A percentile compares a stretch with the other conserved stretches of the same genome.
Conservation (phyloP, 2,888 invertebrate genomes). For the Oligia latruncula region DNA sequence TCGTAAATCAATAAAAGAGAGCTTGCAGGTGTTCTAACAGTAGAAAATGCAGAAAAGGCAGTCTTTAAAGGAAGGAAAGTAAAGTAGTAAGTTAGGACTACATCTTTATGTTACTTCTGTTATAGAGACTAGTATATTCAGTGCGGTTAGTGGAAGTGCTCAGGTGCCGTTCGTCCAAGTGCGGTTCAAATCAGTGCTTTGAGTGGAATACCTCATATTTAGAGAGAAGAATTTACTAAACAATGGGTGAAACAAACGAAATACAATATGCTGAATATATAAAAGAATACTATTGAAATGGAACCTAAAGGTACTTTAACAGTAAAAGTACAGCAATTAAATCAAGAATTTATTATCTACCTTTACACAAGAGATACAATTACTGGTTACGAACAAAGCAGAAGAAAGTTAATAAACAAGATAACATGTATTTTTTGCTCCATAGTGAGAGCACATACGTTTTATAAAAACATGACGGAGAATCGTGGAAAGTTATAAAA, state of each 20-base stretch:
- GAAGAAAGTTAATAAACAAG: slow-evolving; percentile 59
- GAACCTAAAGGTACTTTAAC: background rate
- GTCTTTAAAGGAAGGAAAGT: background rate
- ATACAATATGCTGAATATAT: background rate
- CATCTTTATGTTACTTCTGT: background rate
- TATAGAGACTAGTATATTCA: too few species aligned
- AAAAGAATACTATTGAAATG: background rate
- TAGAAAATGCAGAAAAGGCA: slow-evolving; percentile 1
- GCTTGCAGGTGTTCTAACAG: background rate
- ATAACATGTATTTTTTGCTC: slow-evolving; percentile 51
- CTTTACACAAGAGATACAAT: slow-evolving; percentile 42
- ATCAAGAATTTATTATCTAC: slow-evolving; percentile 23
- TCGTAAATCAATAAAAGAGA: background rate
- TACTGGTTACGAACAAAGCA: slow-evolving; percentile 55
- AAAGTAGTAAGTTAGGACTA: background rate
- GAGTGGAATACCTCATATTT: too few species aligned
- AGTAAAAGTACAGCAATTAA: slow-evolving; percentile 20
- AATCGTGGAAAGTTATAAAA: slow-evolving; percentile 59
- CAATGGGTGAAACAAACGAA: slow-evolving; percentile 1
- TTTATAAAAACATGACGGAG: slow-evolving; percentile 45
- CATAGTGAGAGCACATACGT: slow-evolving; percentile 55
- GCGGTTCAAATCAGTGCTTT: too few species aligned
- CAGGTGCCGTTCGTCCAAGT: too few species aligned
- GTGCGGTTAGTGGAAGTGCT: too few species aligned
- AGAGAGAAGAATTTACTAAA: background rate